phyloP scores from a whole-genome alignment of 2,888 invertebrate genomes.

The Tricholauxania praeusta region DNA sequence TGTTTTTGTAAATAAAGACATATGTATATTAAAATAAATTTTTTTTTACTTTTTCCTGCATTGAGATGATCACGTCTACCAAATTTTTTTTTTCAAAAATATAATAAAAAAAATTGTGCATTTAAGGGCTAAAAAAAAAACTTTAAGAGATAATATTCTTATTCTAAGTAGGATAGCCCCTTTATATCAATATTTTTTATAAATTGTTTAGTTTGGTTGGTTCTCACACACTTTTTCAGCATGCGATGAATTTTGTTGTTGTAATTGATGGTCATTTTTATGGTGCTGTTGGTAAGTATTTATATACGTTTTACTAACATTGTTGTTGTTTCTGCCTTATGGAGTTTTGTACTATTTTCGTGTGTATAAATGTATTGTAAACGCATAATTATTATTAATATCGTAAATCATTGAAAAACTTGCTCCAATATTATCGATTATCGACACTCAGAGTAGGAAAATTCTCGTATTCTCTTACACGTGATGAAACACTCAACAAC shows the following conservation, averaged over 20 bases:
- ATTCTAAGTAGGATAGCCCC: too few relatives aligned
- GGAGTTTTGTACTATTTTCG: neutral
- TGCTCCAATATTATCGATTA: conserved; percentile 2
- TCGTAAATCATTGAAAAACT: conserved; percentile 27
- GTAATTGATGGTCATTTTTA: neutral
- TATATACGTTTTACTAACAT: neutral
- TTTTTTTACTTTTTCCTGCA: too few relatives aligned
- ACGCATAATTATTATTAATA: conserved; percentile 24
- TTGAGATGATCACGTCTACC: too few relatives aligned
- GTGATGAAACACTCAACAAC: too few relatives aligned
- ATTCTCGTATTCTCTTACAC: neutral
- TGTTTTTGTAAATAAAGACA: too few relatives aligned
- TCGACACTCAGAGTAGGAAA: neutral
- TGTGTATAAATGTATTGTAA: conserved; percentile 12
- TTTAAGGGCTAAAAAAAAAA: too few relatives aligned
- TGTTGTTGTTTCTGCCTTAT: neutral
- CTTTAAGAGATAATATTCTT: too few relatives aligned
- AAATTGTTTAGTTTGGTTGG: neutral
- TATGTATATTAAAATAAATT: too few relatives aligned
- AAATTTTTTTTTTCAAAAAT: too few relatives aligned
- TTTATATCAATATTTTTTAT: too few relatives aligned
- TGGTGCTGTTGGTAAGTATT: neutral
- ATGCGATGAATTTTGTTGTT: neutral
- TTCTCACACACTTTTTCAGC: conserved; percentile 32
- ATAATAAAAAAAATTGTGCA: too few relatives aligned